These are phyloP conservation scores for Cetoscarus ocellatus DNA, from an alignment of 2,797 vertebrate species.

Conservation along the genomic window DNA sequence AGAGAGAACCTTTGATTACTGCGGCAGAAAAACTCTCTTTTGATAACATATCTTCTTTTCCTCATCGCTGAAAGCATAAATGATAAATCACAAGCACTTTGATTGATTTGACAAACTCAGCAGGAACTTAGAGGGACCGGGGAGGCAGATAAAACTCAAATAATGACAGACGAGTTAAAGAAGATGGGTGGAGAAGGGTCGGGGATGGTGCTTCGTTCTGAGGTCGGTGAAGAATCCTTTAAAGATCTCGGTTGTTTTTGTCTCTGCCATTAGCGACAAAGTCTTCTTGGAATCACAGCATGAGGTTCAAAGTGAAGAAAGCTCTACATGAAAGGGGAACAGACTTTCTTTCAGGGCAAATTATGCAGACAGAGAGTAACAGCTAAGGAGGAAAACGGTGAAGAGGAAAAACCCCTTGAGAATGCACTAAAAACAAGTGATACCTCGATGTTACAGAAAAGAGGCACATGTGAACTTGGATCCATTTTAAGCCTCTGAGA, in stretches of 20 bases:
- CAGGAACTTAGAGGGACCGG: background rate
- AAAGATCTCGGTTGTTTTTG: slow-evolving; percentile 18
- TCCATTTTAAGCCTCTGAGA: slow-evolving; percentile 11
- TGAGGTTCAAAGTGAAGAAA: slow-evolving; percentile 33
- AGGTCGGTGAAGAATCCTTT: slow-evolving; percentile 8
- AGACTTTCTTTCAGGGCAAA: slow-evolving; percentile 27
- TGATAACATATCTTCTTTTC: slow-evolving; percentile 5
- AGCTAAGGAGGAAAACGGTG: background rate
- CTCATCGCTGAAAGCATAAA: slow-evolving; percentile 8
- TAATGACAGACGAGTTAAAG: background rate
- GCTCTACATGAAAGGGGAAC: slow-evolving; percentile 35
- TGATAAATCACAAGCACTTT: slow-evolving; percentile 21
- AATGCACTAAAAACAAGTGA: slow-evolving; percentile 22
- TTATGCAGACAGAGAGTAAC: slow-evolving; percentile 14
- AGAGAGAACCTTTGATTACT: slow-evolving; percentile 32
- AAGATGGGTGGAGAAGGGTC: slow-evolving; percentile 1
- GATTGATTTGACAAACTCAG: slow-evolving; percentile 26
- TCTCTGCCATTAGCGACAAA: slow-evolving; percentile 1
- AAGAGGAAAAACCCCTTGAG: slow-evolving; percentile 25
- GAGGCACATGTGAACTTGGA: background rate
- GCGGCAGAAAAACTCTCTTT: slow-evolving; percentile 12
- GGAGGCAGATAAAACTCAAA: slow-evolving; percentile 7
- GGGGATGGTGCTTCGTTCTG: background rate
- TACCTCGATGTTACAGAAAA: slow-evolving; percentile 2
- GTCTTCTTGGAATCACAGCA: slow-evolving; percentile 19